Base-by-base conservation (phyloP, 2,888 invertebrate genomes). In the Plebejus argus region DNA sequence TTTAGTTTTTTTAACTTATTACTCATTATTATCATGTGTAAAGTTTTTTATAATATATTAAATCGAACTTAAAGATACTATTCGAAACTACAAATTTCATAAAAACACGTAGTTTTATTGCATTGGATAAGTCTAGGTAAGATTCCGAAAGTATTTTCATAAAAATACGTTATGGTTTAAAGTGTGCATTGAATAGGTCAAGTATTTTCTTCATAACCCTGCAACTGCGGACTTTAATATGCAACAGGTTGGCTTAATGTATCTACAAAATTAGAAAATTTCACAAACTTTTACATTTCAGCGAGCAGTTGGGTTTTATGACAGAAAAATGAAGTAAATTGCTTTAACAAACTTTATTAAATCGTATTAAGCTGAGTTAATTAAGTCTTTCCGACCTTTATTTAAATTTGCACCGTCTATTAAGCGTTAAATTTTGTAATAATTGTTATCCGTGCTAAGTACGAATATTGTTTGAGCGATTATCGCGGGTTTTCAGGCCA, bases 201-300 rank as follows among this genome's bases (percentile, higher is more conserved):
- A 66, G 66, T 12, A 33, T 66, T 66, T 66, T 66, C 28, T 66
- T 28, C 28, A 33, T 66, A 66, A 66, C 18, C 23, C 66, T 66
- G 66, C 66, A 66, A 66, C 58, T 58, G 58, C 28, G 28, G 15
- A 66, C 66, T 66, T 39, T 39, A 53, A 74, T 49, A 74, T 53
- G 74, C 74, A 74, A 74, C 74, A 74, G 49, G 49, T 74, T 74
- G 28, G 28, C 18, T 53, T 74, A 53, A 74, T 53, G 74, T 49
- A 45, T 72, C 39, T 74, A 8, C 74, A 20, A 74, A 53, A 74
- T 74, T 74, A 53, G 74, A 74, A 74, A 49, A 74, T 49, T 18
- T 23, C 18, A 28, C 49, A 53, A 53, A 74, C 23, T 49, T 49
- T 49, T 28, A 74, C 28, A 18, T 28, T 49, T 28, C 20, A 72